Evolutionary conservation across 2,888 invertebrate genomes (phyloP).

Genomic region (Cataglyphis livida): DNA sequence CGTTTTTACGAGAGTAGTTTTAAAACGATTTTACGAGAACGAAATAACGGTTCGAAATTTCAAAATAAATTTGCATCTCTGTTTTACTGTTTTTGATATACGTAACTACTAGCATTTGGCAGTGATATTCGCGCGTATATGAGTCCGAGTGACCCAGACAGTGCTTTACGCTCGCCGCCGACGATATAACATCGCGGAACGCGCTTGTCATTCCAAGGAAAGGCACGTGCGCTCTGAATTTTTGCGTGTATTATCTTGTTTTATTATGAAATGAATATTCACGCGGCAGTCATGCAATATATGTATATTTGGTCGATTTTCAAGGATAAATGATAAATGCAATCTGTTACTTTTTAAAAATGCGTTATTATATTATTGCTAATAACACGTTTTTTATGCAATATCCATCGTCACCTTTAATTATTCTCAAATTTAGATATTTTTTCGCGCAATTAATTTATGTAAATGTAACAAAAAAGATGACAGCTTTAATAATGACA

Average conservation of each 20-base stretch:
- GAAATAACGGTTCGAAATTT: constrained; percentile 77
- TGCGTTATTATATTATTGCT: not conserved
- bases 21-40: constrained; percentile 81
- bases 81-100: constrained; percentile 83
- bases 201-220: constrained; percentile 68
- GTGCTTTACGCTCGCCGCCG: constrained; percentile 38
- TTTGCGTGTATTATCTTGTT: not conserved
- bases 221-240: constrained; percentile 56
- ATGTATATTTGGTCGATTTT: not conserved
- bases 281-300: not conserved
- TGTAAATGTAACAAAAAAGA: not conserved
- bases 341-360: not conserved
- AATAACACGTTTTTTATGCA: not conserved
- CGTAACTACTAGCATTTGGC: constrained; percentile 84
- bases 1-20: constrained; percentile 83
- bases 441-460: constrained; percentile 2
- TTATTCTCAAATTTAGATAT: not conserved
- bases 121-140: constrained; percentile 77
- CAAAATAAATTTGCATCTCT: constrained; percentile 84
- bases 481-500: not conserved
- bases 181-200: constrained; percentile 63
- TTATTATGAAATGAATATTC: not conserved
- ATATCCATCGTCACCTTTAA: not conserved
- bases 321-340: not conserved
- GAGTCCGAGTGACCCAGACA: constrained; percentile 43